phyloP scores from a whole-genome alignment of 2,797 vertebrate species.

The Molossus alvarezi region DNA sequence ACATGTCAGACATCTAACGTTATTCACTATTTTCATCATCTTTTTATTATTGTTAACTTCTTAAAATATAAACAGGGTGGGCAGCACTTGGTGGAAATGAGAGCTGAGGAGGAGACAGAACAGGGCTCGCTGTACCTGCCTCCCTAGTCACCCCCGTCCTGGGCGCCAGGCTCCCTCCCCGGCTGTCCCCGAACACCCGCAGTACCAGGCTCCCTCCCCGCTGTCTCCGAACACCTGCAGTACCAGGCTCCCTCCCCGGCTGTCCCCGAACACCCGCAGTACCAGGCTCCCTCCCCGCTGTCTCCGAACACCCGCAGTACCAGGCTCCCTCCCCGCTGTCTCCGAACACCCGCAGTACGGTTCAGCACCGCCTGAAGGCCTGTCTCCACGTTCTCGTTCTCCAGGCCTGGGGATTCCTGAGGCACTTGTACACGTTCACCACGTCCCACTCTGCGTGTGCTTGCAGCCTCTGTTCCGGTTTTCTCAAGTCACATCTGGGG shows the following conservation, averaged over 20 bases:
- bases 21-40: conserved; percentile 41
- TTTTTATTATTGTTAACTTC: conserved; percentile 19
- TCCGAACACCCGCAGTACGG: not conserved
- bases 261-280: too few species aligned
- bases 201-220: too few species aligned
- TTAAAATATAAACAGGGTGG: not conserved
- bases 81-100: not conserved
- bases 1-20: not conserved
- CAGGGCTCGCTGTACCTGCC: not conserved
- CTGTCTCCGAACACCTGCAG: too few species aligned
- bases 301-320: too few species aligned
- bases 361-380: not conserved
- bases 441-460: not conserved
- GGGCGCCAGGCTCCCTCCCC: not conserved
- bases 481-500: not conserved
- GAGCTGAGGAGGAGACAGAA: not conserved
- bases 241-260: too few species aligned
- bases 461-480: not conserved
- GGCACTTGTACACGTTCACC: not conserved
- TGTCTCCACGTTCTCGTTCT: not conserved
- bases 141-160: not conserved
- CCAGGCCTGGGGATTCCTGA: not conserved
- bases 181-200: too few species aligned
- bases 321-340: too few species aligned
- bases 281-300: too few species aligned